phyloP scores from a whole-genome alignment of 2,888 invertebrate species.

The Brenthis daphne region DNA sequence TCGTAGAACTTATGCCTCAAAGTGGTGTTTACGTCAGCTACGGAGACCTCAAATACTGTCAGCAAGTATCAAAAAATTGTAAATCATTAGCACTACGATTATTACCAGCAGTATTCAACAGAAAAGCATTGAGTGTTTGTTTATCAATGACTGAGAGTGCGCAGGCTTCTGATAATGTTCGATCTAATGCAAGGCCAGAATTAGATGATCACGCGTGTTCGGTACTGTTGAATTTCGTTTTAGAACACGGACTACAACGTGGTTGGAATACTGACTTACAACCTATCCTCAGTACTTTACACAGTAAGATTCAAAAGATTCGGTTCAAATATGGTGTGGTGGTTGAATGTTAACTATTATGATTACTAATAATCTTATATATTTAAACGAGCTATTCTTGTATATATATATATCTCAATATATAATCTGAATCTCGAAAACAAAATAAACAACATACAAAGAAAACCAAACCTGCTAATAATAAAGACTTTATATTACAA shows the following conservation, averaged over 20 bases:
- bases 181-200: conserved; percentile 24
- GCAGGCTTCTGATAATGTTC: conserved; percentile 3
- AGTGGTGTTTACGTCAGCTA: conserved; percentile 27
- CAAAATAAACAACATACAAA: no score
- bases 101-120: conserved; percentile 27
- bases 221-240: conserved; percentile 27
- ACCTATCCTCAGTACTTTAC: conserved; percentile 31
- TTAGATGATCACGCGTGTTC: conserved; percentile 29
- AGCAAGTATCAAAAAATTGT: conserved; percentile 27
- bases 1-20: conserved; percentile 31
- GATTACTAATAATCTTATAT: no score
- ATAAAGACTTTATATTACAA: no score
- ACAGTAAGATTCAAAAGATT: conserved; percentile 23
- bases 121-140: conserved; percentile 33
- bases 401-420: no score
- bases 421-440: no score
- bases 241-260: conserved; percentile 26
- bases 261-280: conserved; percentile 30
- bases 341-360: conserved; percentile 17
- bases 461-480: no score
- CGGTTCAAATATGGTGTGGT: conserved; percentile 20
- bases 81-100: conserved; percentile 32
- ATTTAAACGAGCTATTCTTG: no score
- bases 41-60: conserved; percentile 23
- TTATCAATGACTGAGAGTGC: conserved; percentile 27